These are phyloP conservation scores for Lophotis ruficrista DNA, from an alignment of 2,113 vertebrate genomes.

Conservation along the genomic window DNA sequence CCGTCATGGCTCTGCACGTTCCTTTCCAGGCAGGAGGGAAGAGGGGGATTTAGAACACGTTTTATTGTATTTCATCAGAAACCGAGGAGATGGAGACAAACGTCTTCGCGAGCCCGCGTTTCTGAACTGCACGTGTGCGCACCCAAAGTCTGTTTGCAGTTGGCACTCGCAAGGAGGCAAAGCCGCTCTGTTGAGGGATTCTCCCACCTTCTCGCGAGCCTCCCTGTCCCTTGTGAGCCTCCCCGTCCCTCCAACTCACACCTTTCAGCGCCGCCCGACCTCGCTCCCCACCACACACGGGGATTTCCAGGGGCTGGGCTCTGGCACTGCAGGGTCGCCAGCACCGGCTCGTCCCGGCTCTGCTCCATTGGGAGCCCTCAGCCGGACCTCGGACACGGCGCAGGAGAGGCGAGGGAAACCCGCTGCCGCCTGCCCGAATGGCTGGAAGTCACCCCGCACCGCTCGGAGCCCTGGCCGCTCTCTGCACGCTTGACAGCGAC, in stretches of 20 bases:
- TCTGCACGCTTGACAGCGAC: no score
- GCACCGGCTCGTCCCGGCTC: accelerated
- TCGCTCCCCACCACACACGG: accelerated
- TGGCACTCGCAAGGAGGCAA: background rate
- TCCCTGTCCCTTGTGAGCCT: background rate
- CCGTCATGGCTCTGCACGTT: background rate
- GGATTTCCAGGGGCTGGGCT: background rate
- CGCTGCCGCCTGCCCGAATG: accelerated
- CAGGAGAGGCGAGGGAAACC: accelerated
- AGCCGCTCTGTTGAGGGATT: accelerated
- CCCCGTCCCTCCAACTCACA: background rate
- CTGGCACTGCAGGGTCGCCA: background rate
- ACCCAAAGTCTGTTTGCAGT: no score
- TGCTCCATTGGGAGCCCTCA: background rate
- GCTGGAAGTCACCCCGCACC: background rate
- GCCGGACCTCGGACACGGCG: accelerated
- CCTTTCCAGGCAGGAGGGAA: background rate
- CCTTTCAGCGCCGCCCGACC: accelerated
- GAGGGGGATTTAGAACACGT: background rate
- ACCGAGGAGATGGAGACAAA: background rate
- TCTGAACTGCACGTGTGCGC: background rate
- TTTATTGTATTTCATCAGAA: background rate
- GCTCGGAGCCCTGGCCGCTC: background rate
- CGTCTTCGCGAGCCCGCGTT: accelerated
- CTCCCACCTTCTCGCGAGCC: background rate